A percentile compares a stretch with the other conserved stretches of the same genome.
Conservation (phyloP, 1,140 invertebrate species). For the Neotoxoptera formosana region DNA sequence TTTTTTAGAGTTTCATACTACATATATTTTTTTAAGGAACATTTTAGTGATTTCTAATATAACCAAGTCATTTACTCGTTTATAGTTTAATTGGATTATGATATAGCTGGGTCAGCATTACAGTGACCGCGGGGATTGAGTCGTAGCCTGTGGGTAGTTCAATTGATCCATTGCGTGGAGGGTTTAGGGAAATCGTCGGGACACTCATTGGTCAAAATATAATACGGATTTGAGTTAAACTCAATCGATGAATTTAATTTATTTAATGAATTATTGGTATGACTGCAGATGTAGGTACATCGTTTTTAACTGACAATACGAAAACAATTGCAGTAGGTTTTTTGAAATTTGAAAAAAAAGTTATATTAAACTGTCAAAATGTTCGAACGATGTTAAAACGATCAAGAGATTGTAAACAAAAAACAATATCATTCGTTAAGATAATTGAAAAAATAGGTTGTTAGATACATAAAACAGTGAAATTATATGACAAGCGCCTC, state of each 20-base stretch:
- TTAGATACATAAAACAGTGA: not conserved
- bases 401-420: not conserved
- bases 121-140: not conserved
- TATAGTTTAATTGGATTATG: not conserved
- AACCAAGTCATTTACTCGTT: not conserved
- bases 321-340: too few species aligned
- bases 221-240: too few species aligned
- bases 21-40: not conserved
- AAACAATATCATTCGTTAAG: constrained; percentile 1
- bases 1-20: not conserved
- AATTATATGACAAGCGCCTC: not conserved
- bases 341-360: not conserved
- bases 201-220: not conserved
- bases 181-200: not conserved
- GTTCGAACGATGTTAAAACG: not conserved
- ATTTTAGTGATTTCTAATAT: not conserved
- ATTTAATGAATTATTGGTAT: not conserved
- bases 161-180: not conserved
- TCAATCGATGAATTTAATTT: not conserved
- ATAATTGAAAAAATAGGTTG: not conserved
- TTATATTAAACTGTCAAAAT: not conserved
- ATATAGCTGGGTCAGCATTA: not conserved
- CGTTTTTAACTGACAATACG: not conserved
- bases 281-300: not conserved
- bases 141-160: not conserved